phyloP scores from a whole-genome alignment of 2,888 invertebrate genomes.

The Polymixis flavicincta region DNA sequence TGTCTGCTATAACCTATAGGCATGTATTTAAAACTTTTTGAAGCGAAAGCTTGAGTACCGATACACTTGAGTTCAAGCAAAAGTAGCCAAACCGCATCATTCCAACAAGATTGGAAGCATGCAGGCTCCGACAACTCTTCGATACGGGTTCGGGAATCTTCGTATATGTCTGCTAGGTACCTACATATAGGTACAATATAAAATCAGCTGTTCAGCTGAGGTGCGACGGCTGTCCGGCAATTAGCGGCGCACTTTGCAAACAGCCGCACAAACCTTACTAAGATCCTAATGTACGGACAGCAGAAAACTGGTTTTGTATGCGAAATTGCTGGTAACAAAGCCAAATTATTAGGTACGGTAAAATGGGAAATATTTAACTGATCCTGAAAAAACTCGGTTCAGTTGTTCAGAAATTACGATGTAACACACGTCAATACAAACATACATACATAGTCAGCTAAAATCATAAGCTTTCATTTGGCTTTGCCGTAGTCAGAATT shows the following conservation, averaged over 20 bases:
- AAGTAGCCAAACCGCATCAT: conserved; percentile 30
- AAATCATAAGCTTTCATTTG: no score
- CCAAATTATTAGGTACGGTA: not conserved
- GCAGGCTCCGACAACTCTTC: conserved; percentile 11
- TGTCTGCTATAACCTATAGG: not conserved
- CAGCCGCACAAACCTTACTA: conserved; percentile 72
- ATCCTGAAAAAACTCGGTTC: no score
- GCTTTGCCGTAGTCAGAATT: no score
- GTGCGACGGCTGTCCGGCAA: conserved; percentile 82
- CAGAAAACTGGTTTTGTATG: conserved; percentile 56
- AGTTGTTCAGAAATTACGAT: no score
- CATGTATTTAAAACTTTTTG: not conserved
- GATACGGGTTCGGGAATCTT: conserved; percentile 34
- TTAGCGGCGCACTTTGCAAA: conserved; percentile 87
- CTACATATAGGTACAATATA: conserved; percentile 62
- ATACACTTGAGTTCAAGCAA: not conserved
- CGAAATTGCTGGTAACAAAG: not conserved
- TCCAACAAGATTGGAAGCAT: conserved; percentile 25
- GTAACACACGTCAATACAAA: no score
- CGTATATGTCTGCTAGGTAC: conserved; percentile 30
- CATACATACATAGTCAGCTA: no score
- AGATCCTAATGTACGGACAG: conserved; percentile 66
- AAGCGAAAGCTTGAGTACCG: not conserved
- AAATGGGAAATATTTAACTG: no score
- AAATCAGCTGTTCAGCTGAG: conserved; percentile 81